Percentiles rank a stretch among this genome's conserved stretches.
phyloP scores from a whole-genome alignment of 2,797 vertebrate genomes.

The Ctenopoma multispine region DNA sequence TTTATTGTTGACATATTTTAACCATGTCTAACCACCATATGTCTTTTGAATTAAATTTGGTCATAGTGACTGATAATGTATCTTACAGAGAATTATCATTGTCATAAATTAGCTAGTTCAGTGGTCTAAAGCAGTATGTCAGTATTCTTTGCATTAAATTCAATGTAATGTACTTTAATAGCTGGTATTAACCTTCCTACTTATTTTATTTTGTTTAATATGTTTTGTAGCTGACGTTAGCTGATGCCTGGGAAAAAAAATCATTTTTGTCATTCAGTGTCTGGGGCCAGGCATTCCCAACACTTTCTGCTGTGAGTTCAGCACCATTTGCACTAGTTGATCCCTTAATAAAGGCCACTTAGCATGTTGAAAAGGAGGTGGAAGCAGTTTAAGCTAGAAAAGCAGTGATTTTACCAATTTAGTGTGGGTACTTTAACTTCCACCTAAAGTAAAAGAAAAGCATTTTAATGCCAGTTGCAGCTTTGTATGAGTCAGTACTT shows the following conservation, averaged over 20 bases:
- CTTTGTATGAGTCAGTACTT: neutral
- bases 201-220: neutral
- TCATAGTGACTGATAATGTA: too few species aligned
- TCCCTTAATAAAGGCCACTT: neutral
- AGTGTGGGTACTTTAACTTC: neutral
- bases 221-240: neutral
- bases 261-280: neutral
- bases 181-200: too few species aligned
- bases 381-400: neutral
- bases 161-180: neutral
- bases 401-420: neutral
- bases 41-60: too few species aligned
- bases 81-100: too few species aligned
- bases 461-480: neutral
- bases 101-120: too few species aligned
- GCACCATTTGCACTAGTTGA: conserved; percentile 6
- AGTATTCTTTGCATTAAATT: too few species aligned
- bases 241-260: neutral
- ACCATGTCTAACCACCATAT: neutral
- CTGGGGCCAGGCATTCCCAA: neutral
- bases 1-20: neutral
- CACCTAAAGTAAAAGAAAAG: neutral
- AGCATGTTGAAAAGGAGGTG: neutral
- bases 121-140: too few species aligned
- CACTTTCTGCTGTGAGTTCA: neutral